Evolutionary conservation across 2,113 vertebrate genomes (phyloP).

Genomic region (Dicaeum eximium): DNA sequence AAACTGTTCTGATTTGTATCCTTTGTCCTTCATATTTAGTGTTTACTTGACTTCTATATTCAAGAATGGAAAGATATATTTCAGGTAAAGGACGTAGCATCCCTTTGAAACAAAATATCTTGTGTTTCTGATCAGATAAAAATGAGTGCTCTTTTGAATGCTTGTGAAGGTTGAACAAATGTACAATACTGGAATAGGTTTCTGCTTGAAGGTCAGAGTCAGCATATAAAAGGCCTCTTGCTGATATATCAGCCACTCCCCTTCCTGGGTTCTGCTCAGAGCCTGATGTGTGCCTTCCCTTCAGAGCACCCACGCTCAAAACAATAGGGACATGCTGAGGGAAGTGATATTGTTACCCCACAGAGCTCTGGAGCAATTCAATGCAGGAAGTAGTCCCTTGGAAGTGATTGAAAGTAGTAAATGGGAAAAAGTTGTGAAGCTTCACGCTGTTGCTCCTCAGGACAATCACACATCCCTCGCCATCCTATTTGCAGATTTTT

Average conservation of each 20-base stretch:
- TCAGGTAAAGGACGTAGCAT: not conserved
- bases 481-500: not conserved
- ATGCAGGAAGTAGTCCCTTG: not conserved
- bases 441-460: not conserved
- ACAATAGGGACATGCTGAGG: not conserved
- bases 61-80: not conserved
- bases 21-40: not conserved
- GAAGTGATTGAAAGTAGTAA: not conserved
- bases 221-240: not conserved
- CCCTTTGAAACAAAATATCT: not conserved
- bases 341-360: not conserved
- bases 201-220: not conserved
- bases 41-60: not conserved
- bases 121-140: slow-evolving; percentile 16
- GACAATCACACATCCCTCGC: not conserved
- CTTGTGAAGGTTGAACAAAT: not conserved
- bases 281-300: not conserved
- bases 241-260: not conserved
- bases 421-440: not conserved
- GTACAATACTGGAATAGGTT: not conserved
- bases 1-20: slow-evolving; percentile 5
- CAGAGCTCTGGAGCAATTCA: not conserved
- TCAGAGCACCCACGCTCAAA: not conserved
- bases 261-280: not conserved
- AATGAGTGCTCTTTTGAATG: not conserved